Percentiles rank a stretch among this genome's conserved stretches.
Evolutionary conservation across 2,113 vertebrate species (phyloP).

Genomic region (Anolis carolinensis): DNA sequence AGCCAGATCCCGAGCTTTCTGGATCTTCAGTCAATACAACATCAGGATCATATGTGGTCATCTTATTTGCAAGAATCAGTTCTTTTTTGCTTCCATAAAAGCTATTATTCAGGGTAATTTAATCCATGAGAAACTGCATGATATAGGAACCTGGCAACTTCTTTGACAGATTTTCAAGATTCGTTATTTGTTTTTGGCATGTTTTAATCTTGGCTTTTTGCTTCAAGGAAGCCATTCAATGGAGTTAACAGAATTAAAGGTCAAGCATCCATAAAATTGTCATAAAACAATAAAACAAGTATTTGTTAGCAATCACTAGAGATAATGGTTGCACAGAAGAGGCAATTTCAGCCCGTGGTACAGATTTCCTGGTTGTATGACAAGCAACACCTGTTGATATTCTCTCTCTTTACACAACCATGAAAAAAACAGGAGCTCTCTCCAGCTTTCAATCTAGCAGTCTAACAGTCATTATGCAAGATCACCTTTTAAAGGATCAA

Average conservation of each 20-base stretch:
- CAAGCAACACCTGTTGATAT: too few relatives aligned
- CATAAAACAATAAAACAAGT: background rate
- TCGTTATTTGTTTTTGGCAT: background rate
- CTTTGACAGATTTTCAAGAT: background rate
- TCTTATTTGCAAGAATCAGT: background rate
- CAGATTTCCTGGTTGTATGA: too few relatives aligned
- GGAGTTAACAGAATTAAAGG: background rate
- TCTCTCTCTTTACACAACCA: too few relatives aligned
- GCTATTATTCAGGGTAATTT: too few relatives aligned
- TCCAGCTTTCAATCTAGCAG: too few relatives aligned
- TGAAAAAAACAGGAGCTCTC: too few relatives aligned
- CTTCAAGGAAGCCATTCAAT: background rate
- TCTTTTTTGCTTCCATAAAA: background rate
- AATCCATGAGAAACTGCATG: background rate
- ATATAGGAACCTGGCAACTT: background rate
- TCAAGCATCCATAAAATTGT: background rate
- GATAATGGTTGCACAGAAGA: too few relatives aligned
- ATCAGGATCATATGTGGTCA: background rate
- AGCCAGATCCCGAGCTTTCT: background rate
- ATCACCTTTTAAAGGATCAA: accelerated
- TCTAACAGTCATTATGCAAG: background rate
- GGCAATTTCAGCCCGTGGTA: too few relatives aligned
- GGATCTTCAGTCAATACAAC: background rate
- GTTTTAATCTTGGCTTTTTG: background rate
- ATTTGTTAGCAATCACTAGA: too few relatives aligned